These are phyloP conservation scores for Macrosiphum euphorbiae DNA, from an alignment of 2,888 invertebrate species.

Conservation along the genomic window DNA sequence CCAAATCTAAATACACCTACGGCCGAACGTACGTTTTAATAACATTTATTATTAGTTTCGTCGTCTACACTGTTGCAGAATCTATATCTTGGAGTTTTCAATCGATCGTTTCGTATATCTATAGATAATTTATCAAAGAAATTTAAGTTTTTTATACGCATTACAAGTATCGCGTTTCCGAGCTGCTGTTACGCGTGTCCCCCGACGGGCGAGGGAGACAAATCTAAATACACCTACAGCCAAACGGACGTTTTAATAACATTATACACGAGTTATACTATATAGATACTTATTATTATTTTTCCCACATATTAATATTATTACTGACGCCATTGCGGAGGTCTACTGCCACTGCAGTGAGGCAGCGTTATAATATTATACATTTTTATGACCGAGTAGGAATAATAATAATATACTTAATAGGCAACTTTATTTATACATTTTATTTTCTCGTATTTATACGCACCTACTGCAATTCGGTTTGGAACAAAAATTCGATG, in stretches of 20 bases:
- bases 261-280: not conserved
- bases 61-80: too few species aligned
- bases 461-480: not conserved
- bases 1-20: too few species aligned
- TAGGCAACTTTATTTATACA: not conserved
- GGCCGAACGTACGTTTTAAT: too few species aligned
- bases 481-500: not conserved
- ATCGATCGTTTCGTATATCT: too few species aligned
- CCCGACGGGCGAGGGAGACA: not conserved
- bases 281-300: not conserved
- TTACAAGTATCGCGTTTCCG: too few species aligned
- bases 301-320: not conserved
- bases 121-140: too few species aligned
- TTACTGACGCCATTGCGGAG: not conserved
- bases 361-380: not conserved
- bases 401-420: not conserved
- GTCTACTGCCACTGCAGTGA: not conserved
- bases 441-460: not conserved
- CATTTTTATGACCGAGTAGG: not conserved
- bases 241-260: too few species aligned
- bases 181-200: too few species aligned
- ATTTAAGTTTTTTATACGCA: too few species aligned
- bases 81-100: too few species aligned
- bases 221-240: not conserved
- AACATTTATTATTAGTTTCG: too few species aligned